A percentile compares a stretch with the other conserved stretches of the same genome.
Conservation (phyloP, 1,140 invertebrate species). For the Steinernema feltiae region DNA sequence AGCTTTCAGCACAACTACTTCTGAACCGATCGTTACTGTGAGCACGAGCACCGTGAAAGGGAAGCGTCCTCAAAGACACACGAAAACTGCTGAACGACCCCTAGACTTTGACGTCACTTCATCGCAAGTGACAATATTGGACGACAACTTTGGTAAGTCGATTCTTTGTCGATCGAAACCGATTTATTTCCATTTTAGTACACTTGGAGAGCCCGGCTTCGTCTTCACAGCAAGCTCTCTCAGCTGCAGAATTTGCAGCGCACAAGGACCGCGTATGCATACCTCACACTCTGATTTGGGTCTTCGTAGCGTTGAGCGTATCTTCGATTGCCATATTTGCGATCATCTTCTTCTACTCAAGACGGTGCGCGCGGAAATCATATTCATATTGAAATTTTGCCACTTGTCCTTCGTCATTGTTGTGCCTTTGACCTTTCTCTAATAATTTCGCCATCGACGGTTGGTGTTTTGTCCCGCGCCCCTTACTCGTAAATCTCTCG, state of each 20-base stretch:
- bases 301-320: constrained; percentile 19
- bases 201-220: neutral
- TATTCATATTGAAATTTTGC: neutral
- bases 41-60: constrained; percentile 11
- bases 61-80: constrained; percentile 4
- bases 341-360: constrained; percentile 17
- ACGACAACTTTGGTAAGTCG: constrained; percentile 41
- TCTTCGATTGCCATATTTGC: constrained; percentile 17
- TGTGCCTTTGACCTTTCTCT: constrained; percentile 14
- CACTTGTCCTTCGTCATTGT: neutral
- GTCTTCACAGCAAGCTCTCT: constrained; percentile 3
- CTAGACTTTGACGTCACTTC: constrained; percentile 54
- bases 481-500: neutral
- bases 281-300: constrained; percentile 15
- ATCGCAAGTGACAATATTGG: constrained; percentile 51
- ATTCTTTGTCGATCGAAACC: neutral
- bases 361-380: constrained; percentile 9
- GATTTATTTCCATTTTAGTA: neutral
- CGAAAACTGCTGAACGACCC: constrained; percentile 18
- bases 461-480: neutral
- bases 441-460: constrained; percentile 3
- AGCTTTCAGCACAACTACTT: constrained; percentile 28
- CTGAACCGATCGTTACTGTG: constrained; percentile 23
- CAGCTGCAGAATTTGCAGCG: neutral
- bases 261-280: constrained; percentile 17